Evolutionary conservation across 2,113 vertebrate species (phyloP).

Genomic region (Chlorocebus sabaeus): DNA sequence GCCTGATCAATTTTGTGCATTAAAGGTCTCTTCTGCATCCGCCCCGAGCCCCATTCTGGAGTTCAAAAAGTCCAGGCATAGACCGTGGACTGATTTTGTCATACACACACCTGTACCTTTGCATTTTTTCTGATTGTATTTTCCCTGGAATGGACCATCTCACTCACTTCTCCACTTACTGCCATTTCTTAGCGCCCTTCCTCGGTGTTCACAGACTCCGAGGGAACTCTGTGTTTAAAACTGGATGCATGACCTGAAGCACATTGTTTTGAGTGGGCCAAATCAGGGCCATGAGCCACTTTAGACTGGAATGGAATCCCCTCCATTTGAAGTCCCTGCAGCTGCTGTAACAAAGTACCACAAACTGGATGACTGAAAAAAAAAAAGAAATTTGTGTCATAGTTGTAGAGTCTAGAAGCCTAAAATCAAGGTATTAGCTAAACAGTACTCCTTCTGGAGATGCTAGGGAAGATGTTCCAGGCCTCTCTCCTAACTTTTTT

Average conservation of each 20-base stretch:
- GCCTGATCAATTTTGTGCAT: background rate
- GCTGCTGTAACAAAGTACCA: background rate
- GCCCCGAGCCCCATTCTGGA: background rate
- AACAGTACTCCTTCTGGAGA: background rate
- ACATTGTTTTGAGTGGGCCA: background rate
- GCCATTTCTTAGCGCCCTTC: no score
- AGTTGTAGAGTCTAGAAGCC: background rate
- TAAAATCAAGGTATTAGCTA: no score
- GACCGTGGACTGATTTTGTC: no score
- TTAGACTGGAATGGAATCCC: background rate
- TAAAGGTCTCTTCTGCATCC: background rate
- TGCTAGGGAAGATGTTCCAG: background rate
- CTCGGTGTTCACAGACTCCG: background rate
- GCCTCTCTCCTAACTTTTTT: background rate
- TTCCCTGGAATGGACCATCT: background rate
- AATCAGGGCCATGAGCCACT: fast-evolving
- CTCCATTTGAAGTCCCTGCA: background rate
- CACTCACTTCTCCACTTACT: background rate
- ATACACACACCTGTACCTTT: background rate
- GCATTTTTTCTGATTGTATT: background rate
- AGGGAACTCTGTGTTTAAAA: background rate
- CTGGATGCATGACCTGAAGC: fast-evolving
- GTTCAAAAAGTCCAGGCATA: background rate
- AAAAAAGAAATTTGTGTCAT: background rate
- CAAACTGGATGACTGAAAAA: fast-evolving